Percentiles rank a stretch among this genome's conserved stretches.
Evolutionary conservation across 2,797 vertebrate genomes (phyloP).

Genomic region (Helostoma temminkii): DNA sequence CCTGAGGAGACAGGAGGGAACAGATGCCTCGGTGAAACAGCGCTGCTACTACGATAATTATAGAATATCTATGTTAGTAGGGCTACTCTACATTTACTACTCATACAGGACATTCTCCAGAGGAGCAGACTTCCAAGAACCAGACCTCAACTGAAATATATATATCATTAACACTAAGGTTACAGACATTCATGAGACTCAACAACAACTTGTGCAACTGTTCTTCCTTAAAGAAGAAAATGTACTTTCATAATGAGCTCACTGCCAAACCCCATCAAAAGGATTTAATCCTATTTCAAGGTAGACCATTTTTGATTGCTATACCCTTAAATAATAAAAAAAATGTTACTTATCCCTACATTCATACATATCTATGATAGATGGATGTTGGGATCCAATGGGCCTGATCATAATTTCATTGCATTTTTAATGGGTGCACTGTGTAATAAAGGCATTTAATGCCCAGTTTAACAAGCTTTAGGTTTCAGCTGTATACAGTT

Average conservation of each 20-base stretch:
- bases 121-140: constrained; percentile 5
- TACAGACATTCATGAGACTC: neutral
- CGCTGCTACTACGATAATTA: constrained; percentile 10
- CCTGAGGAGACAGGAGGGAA: constrained; percentile 78
- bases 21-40: constrained; percentile 7
- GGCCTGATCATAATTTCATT: too few species aligned
- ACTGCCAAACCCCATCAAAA: neutral
- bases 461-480: too few species aligned
- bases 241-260: neutral
- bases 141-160: neutral
- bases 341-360: too few species aligned
- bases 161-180: constrained; percentile 6
- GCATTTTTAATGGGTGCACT: too few species aligned
- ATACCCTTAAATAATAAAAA: too few species aligned
- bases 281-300: neutral
- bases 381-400: too few species aligned
- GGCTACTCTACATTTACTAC: constrained; percentile 4
- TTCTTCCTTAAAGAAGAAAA: neutral
- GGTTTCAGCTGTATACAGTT: too few species aligned
- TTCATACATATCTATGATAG: too few species aligned
- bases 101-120: constrained; percentile 32
- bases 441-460: too few species aligned
- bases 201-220: neutral
- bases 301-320: too few species aligned
- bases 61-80: constrained; percentile 14